A percentile compares a stretch with the other conserved stretches of the same genome.
These are phyloP conservation scores for Chlamydotis undulata DNA, from an alignment of 2,113 vertebrate species.

Conservation along the genomic window DNA sequence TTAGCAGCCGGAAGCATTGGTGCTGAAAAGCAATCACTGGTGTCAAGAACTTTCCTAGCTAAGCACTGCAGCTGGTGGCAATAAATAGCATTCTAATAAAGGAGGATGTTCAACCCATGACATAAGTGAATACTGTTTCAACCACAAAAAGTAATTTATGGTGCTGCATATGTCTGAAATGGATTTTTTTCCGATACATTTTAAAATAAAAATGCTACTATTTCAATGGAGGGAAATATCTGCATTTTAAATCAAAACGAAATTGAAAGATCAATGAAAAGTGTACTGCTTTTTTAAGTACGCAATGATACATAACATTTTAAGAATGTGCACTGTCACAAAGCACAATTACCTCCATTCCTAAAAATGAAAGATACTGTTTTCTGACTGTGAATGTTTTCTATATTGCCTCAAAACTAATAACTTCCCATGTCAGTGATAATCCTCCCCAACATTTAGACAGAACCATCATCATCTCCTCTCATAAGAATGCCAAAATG, in stretches of 20 bases:
- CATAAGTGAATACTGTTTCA: conserved; percentile 83
- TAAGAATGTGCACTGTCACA: conserved; percentile 64
- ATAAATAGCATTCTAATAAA: conserved; percentile 92
- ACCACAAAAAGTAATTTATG: conserved; percentile 80
- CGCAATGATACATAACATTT: conserved; percentile 67
- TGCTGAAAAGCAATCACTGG: conserved; percentile 90
- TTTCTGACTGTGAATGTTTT: conserved; percentile 55
- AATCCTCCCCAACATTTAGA: conserved; percentile 34
- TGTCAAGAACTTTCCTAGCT: conserved; percentile 92
- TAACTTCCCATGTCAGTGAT: conserved; percentile 43
- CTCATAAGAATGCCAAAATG: conserved; percentile 43
- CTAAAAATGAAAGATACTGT: conserved; percentile 72
- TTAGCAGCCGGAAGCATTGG: conserved; percentile 87
- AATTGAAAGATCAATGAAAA: conserved; percentile 76
- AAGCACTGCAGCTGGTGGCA: conserved; percentile 89
- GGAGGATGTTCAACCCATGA: conserved; percentile 79
- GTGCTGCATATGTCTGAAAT: conserved; percentile 71
- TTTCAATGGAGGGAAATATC: conserved; percentile 75
- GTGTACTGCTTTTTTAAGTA: conserved; percentile 65
- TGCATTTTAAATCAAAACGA: conserved; percentile 78
- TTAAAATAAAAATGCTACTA: conserved; percentile 74
- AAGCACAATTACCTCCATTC: conserved; percentile 69
- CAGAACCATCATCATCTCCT: conserved; percentile 34
- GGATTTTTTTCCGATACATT: conserved; percentile 69
- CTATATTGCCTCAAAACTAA: conserved; percentile 53